Evolutionary conservation across 2,888 invertebrate species (phyloP), one percentile per base, ranked within the genome.

Genomic region (Diachrysia chrysitis): DNA sequence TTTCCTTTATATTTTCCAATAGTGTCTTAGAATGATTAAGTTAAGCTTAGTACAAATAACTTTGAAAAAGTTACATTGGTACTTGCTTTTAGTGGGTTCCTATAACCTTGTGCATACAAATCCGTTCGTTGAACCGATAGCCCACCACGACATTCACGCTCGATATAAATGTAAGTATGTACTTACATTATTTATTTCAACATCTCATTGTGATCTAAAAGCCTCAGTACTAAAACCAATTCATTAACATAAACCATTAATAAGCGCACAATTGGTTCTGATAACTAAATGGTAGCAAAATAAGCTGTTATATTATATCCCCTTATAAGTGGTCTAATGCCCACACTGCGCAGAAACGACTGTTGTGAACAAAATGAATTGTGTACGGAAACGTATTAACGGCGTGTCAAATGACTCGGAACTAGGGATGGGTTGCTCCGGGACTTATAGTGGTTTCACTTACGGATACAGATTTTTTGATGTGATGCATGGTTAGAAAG

Each of bases 181-280:
- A n/a, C n/a, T n/a, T n/a, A n/a, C n/a, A 42, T n/a, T 6, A 42
- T 42, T n/a, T n/a, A 7, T 42, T 42, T n/a, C 42, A 53, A 29
- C 16, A 58, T 57, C 9, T 10, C 9, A 35, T 71, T 67, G 76
- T 66, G 64, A 62, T 16, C 21, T 51, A 60, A 66, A 54, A 69
- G 66, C 58, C 60, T 42, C 65, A 51, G 25, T 60, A 53, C 46
- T 32, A 35, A 77, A 83, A 83, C 68, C 74, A 75, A 83, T 80
- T 78, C 67, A 92, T 93, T 93, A 90, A 82, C 93, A 93, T 93
- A 91, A 92, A 89, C 90, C 88, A 85, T 81, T 87, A 81, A 89
- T 91, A 86, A 87, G 85, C 59, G 69, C 82, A 83, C 88, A 90
- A 92, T 90, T 92, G 91, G 89, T 87, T 86, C 29, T 37, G 48